Base-by-base conservation (phyloP, 2,888 invertebrate genomes). In the Drosophila robusta region DNA sequence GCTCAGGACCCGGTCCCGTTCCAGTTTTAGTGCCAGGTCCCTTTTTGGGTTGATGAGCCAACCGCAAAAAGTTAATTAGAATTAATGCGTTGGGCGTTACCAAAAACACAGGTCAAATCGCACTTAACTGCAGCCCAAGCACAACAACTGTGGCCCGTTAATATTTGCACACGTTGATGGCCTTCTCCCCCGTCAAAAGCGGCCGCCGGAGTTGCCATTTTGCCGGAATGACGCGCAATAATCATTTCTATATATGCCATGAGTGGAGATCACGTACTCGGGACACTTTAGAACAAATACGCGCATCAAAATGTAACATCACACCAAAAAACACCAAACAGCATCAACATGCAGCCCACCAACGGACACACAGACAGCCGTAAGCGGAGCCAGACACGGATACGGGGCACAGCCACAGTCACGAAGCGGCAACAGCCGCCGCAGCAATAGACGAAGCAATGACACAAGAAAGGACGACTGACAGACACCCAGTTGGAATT, bases 1-100 rank as follows among this genome's bases (percentile, higher is more conserved):
- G 32, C 65, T 45, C 22, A 18, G 1, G 36, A 1, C n/a, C 7
- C 34, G 6, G 7, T 1, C 29, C 8, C 26, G 32, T 4, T 32
- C 32, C 11, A 9, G 14, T 9, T 38, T 1, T 39, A n/a, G 26
- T 34, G 2, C 2, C 18, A 18, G 68, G 55, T 44, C 60, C 58
- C 16, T 78, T 78, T 76, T 65, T 36, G 55, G 60, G 50, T 50
- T 80, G 81, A 80, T 66, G 77, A 79, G 76, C 65, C 44, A 71
- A 75, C 89, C 88, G 79, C 83, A 87, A 84, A 89, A 85, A 87
- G 89, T 89, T 89, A 85, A 85, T 85, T 85, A 85, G 89, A 89
- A 85, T 88, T 85, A 85, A 85, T 85, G 89, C 88, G 75, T 63
- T 74, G 70, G 70, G 67, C 66, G 60, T 55, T 42, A 42, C 47